Evolutionary conservation across 2,888 invertebrate species (phyloP).

Genomic region (Sepioteuthis lessoniana): DNA sequence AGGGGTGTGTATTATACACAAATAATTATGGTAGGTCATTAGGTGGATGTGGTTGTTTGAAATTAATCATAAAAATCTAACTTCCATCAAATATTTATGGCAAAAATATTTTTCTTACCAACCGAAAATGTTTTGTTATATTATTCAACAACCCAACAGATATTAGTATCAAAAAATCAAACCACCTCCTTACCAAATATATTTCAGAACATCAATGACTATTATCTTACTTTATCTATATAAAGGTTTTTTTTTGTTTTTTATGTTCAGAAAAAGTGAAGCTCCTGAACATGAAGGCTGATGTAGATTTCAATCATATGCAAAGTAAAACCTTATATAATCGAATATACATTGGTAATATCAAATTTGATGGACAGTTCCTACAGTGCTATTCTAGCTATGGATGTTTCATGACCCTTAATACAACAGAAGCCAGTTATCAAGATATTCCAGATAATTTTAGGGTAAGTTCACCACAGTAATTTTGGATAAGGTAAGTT

Average conservation of each 20-base stretch:
- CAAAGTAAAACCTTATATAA: neutral
- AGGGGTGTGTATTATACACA: too few relatives aligned
- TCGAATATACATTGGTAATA: constrained; percentile 64
- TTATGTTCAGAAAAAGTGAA: neutral
- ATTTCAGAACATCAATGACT: neutral
- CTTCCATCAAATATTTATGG: too few relatives aligned
- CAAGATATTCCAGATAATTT: constrained; percentile 69
- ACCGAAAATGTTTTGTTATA: too few relatives aligned
- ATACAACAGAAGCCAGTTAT: constrained; percentile 58
- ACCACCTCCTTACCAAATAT: neutral
- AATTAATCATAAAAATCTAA: too few relatives aligned
- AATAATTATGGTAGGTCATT: too few relatives aligned
- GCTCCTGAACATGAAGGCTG: neutral
- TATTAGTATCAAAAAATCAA: too few relatives aligned
- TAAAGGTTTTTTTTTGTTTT: neutral
- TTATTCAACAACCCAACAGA: too few relatives aligned
- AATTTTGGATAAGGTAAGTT: too few relatives aligned
- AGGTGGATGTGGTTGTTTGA: too few relatives aligned
- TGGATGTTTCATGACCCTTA: constrained; percentile 74
- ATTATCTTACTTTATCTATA: neutral
- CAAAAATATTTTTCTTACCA: too few relatives aligned
- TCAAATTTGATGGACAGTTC: constrained; percentile 72
- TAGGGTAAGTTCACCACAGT: constrained; percentile 60
- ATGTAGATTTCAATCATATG: neutral
- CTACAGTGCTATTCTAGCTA: constrained; percentile 70